Evolutionary conservation across 2,797 vertebrate genomes (phyloP).

Genomic region (Benthosema pterotum): DNA sequence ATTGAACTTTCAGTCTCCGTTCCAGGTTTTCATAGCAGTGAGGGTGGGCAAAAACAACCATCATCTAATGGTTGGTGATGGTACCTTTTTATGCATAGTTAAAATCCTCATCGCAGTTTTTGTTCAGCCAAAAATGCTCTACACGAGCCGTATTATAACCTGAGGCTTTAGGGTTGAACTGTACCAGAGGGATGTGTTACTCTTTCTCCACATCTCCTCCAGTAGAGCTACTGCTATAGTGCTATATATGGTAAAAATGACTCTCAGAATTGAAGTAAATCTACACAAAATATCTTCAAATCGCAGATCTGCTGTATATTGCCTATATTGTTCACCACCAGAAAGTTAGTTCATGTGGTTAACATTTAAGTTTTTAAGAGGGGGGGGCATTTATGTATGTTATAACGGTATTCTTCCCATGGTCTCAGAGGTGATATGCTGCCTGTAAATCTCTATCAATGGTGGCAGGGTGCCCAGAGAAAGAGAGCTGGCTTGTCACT

Average conservation of each 20-base stretch:
- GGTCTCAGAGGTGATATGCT: conserved; percentile 53
- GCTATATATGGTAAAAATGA: too few species aligned
- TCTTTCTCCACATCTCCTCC: conserved; percentile 18
- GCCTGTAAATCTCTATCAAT: conserved; percentile 59
- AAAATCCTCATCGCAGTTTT: background rate
- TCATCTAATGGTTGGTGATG: too few species aligned
- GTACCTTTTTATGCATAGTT: background rate
- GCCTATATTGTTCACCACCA: too few species aligned
- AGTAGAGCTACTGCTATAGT: background rate
- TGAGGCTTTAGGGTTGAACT: conserved; percentile 30
- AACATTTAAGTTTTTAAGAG: background rate
- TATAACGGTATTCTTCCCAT: conserved; percentile 31
- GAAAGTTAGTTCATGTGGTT: too few species aligned
- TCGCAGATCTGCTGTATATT: too few species aligned
- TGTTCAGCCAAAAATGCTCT: conserved; percentile 33
- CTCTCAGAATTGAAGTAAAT: too few species aligned
- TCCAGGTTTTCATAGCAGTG: conserved; percentile 39
- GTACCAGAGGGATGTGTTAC: conserved; percentile 26
- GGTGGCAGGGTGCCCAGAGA: conserved; percentile 45
- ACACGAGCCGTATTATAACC: conserved; percentile 18
- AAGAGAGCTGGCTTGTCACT: conserved; percentile 53
- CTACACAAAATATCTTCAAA: too few species aligned
- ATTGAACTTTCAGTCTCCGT: conserved; percentile 35
- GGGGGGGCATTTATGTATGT: conserved; percentile 5
- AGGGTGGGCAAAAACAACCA: conserved; percentile 27